A percentile compares a stretch with the other conserved stretches of the same genome.
These are phyloP conservation scores for Oryzias javanicus DNA, from an alignment of 2,113 vertebrate species.

Conservation along the genomic window DNA sequence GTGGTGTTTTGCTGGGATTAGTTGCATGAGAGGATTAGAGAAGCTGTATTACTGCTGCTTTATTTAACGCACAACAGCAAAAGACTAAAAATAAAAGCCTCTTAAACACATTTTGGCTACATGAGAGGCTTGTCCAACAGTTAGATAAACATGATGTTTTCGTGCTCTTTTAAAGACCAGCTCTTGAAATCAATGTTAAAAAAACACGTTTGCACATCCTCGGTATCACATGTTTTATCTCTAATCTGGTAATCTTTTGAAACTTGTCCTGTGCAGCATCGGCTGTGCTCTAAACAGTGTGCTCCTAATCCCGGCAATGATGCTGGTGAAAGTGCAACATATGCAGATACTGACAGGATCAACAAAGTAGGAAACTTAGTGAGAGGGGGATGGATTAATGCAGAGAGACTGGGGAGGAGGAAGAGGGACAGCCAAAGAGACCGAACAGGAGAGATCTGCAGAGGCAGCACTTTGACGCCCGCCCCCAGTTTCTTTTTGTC, in stretches of 20 bases:
- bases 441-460: conserved; percentile 55
- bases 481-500: conserved; percentile 15
- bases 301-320: conserved; percentile 64
- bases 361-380: conserved; percentile 52
- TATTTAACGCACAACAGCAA: conserved; percentile 77
- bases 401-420: conserved; percentile 38
- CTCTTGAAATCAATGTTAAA: conserved; percentile 15
- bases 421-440: conserved; percentile 21
- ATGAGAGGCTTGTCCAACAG: conserved; percentile 58
- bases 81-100: conserved; percentile 75
- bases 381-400: conserved; percentile 66
- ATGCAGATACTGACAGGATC: conserved; percentile 63
- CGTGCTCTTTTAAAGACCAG: conserved; percentile 41
- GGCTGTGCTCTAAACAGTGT: conserved; percentile 52
- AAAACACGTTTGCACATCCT: conserved; percentile 14
- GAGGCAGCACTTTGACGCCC: conserved; percentile 56
- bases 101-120: conserved; percentile 73
- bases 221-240: conserved; percentile 48
- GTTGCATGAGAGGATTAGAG: conserved; percentile 76
- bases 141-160: conserved; percentile 53
- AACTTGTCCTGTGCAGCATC: conserved; percentile 60
- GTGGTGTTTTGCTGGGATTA: conserved; percentile 76
- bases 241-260: conserved; percentile 73
- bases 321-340: conserved; percentile 57
- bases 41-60: conserved; percentile 76